Evolutionary conservation across 2,113 vertebrate genomes (phyloP), one percentile per base, ranked within the genome.

Genomic region (Hippopotamus amphibius): DNA sequence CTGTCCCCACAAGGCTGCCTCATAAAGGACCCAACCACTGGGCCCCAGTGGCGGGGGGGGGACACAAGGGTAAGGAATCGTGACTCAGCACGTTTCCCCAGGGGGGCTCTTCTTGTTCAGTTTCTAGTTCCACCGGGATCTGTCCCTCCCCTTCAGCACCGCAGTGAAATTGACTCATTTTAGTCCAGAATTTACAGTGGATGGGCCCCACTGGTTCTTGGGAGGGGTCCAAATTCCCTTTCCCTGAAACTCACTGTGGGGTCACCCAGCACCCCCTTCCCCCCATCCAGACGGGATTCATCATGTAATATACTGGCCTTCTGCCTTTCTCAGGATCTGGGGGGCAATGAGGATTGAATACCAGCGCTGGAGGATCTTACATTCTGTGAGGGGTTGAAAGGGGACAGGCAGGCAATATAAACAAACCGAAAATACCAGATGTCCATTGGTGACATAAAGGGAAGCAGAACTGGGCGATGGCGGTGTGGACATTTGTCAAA

Each of bases 11-110:
- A 48, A 53, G 74, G 80, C 61, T 95, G 76, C 53, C 89, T 98
- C 98, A 98, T 83, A 98, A 98, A 97, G 98, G 98, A 48, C 89
- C 61, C 93, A 95, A 98, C 98, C 96, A 98, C 57, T 66, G 80
- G 28, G 65, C 63, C 63, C 53, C 72, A 48, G 41, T 2, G 10
- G 50, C 14, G 1, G 33, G 88, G 82, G 81, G 63, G 59, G 93
- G 48, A 30, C 9, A 1, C 5, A 7, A 1, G 5, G 24, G 22
- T 16, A 46, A 16, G 30, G 68, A n/a, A 46, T 26, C 12, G 33
- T 30, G 22, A 41, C 81, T 69, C 33, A 65, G 8, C 55, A 1
- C 1, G 2, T 2, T 11, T 55, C 71, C 90, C 59, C 11, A 21
- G 21, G 12, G 76, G 48, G 13, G 6, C 69, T 12, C 59, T 55